Base-by-base conservation (phyloP, 2,888 invertebrate species). In the Lutraria lutraria region DNA sequence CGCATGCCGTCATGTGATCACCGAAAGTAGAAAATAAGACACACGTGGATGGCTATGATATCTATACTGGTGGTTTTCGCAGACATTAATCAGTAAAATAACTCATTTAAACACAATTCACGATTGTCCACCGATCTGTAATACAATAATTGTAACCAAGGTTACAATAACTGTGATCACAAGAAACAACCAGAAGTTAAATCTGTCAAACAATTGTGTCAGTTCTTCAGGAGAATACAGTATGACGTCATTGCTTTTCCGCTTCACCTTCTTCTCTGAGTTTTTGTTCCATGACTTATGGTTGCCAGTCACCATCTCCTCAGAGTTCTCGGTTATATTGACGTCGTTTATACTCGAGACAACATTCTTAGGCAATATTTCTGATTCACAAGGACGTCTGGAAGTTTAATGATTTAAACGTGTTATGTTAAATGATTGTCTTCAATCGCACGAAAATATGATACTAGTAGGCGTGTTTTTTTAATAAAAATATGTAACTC, bases 131-230 rank as follows among this genome's bases (percentile, higher is more conserved):
- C 83, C 83, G 13, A 83, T 25, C 68, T 68, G 43, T 16, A 83
- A 52, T 8, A 68, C n/a, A 6, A 83, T 21, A 43, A 83, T 83
- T 0, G n/a, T 43, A 12, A 83, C 52, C 13, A 68, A 8, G 3
- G 83, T 83, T 15, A 68, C 83, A 2, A 63, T 68, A 12, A 68
- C 52, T 15, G 83, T 83, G 13, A 83, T 43, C 15, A n/a, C 21
- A 3, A 43, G 13, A 68, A 83, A 83, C 19, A 60, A 1, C 60
- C 52, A 83, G n/a, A 83, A 83, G 34, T 83, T 83, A n/a, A 83
- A 83, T 68, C 25, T 68, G 52, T 83, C 83, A 25, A 83, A 83
- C 13, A 83, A 4, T n/a, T n/a, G 6, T 25, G 34, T 68, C 68
- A 83, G 43, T 83, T 68, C 43, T 52, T 34, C 34, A 43, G 68